Evolutionary conservation across 2,888 invertebrate species (phyloP).

Genomic region (Oxyteleia sp.): DNA sequence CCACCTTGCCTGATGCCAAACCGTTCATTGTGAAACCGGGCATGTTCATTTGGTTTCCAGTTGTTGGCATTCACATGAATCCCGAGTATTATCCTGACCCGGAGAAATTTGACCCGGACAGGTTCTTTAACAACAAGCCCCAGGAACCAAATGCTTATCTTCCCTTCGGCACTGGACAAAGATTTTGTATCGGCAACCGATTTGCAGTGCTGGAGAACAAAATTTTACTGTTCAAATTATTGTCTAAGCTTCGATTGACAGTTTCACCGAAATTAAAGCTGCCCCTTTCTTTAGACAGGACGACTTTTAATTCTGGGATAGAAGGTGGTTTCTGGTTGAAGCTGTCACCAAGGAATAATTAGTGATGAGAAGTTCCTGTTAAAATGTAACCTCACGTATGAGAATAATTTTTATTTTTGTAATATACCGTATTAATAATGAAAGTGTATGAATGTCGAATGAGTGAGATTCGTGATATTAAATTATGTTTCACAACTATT

Average conservation of each 20-base stretch:
- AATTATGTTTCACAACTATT: too few relatives aligned
- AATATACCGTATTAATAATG: too few relatives aligned
- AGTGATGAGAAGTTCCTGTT: too few relatives aligned
- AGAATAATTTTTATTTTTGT: too few relatives aligned
- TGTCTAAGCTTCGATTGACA: not conserved
- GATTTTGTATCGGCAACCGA: slow-evolving; percentile 17
- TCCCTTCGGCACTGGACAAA: slow-evolving; percentile 29
- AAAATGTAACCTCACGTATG: too few relatives aligned
- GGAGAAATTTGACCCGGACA: slow-evolving; percentile 25
- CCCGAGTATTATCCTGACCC: slow-evolving; percentile 25
- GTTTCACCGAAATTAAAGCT: slow-evolving; percentile 84
- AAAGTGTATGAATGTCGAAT: too few relatives aligned
- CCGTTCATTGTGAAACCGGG: slow-evolving; percentile 22
- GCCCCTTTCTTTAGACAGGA: slow-evolving; percentile 81
- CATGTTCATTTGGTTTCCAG: slow-evolving; percentile 40
- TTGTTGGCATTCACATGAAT: slow-evolving; percentile 30
- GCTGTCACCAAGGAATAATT: slow-evolving; percentile 26
- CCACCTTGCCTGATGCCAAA: slow-evolving; percentile 34
- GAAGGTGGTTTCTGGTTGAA: slow-evolving; percentile 77
- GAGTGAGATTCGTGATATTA: too few relatives aligned
- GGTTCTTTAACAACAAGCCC: slow-evolving; percentile 17
- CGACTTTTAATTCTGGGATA: slow-evolving; percentile 5
- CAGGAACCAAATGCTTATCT: slow-evolving; percentile 16
- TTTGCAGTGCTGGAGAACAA: slow-evolving; percentile 16
- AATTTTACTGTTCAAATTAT: slow-evolving; percentile 7